These are phyloP conservation scores for Eulithis prunata DNA, from an alignment of 2,888 invertebrate genomes.

Conservation along the genomic window DNA sequence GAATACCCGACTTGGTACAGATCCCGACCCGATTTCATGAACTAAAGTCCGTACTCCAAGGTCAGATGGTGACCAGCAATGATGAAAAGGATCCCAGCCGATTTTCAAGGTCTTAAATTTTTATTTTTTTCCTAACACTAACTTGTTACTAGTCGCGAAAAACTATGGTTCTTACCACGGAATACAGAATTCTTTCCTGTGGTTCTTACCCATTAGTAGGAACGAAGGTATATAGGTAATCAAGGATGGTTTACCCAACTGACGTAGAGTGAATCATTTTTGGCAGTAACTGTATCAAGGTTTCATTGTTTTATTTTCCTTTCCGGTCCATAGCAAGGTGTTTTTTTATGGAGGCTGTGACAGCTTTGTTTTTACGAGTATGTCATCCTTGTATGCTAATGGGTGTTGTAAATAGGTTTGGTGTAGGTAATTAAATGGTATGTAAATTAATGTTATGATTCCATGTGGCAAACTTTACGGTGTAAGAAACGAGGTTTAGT, in stretches of 20 bases:
- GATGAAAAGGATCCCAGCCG: too few relatives aligned
- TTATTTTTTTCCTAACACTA: too few relatives aligned
- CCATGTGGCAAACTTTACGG: neutral
- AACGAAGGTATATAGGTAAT: too few relatives aligned
- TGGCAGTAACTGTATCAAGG: constrained; percentile 15
- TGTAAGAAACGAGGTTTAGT: neutral
- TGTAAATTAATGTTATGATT: constrained; percentile 2
- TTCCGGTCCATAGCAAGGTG: constrained; percentile 31
- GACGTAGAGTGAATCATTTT: constrained; percentile 18
- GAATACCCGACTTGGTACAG: too few relatives aligned
- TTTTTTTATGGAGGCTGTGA: constrained; percentile 32
- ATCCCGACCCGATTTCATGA: too few relatives aligned
- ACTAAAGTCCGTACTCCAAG: too few relatives aligned
- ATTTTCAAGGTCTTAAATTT: too few relatives aligned
- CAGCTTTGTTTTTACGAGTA: constrained; percentile 31
- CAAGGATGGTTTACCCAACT: constrained; percentile 6
- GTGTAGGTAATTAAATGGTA: constrained; percentile 5
- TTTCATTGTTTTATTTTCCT: constrained; percentile 18
- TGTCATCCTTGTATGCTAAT: constrained; percentile 32
- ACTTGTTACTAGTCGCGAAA: too few relatives aligned
- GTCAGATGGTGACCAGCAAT: too few relatives aligned
- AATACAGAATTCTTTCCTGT: too few relatives aligned
- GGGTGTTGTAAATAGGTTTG: constrained; percentile 20
- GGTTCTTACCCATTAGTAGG: too few relatives aligned
- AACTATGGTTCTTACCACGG: too few relatives aligned